Conservation (phyloP, 2,797 vertebrate genomes). For the Myotis findleyi region DNA sequence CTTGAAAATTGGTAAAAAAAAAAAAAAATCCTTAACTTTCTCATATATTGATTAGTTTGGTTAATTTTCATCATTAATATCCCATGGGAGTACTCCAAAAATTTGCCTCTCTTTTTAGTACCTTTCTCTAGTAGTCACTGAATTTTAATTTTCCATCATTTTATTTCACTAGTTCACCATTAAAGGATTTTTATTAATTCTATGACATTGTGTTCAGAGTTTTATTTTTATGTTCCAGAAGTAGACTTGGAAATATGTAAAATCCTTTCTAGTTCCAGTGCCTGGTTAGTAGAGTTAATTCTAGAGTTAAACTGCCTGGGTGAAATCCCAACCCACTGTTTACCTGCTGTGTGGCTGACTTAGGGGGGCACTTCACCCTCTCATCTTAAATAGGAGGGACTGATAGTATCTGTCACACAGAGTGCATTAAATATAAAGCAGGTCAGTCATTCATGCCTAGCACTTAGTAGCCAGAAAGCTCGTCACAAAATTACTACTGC, state of each 20-base stretch:
- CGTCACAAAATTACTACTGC: background rate
- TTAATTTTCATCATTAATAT: background rate
- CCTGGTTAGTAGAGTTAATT: background rate
- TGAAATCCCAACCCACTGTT: background rate
- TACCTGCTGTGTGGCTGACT: background rate
- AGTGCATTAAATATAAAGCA: background rate
- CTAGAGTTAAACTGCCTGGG: background rate
- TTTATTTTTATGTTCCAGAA: background rate
- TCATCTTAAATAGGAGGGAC: background rate
- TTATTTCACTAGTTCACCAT: background rate
- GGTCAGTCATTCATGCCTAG: background rate
- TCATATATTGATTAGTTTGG: background rate
- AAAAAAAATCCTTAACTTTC: background rate
- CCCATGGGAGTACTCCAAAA: background rate
- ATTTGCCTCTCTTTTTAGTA: background rate
- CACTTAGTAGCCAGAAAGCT: background rate
- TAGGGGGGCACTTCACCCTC: background rate
- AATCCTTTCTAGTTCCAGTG: background rate
- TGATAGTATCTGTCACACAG: background rate
- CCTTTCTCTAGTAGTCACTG: background rate
- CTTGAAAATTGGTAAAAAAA: slow-evolving; percentile 9
- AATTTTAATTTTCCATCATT: background rate
- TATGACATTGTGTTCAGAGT: background rate
- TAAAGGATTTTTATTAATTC: background rate
- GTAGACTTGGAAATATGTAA: background rate